These are phyloP conservation scores for Trichogramma dendrolimi DNA, from an alignment of 2,888 invertebrate genomes.

Conservation along the genomic window DNA sequence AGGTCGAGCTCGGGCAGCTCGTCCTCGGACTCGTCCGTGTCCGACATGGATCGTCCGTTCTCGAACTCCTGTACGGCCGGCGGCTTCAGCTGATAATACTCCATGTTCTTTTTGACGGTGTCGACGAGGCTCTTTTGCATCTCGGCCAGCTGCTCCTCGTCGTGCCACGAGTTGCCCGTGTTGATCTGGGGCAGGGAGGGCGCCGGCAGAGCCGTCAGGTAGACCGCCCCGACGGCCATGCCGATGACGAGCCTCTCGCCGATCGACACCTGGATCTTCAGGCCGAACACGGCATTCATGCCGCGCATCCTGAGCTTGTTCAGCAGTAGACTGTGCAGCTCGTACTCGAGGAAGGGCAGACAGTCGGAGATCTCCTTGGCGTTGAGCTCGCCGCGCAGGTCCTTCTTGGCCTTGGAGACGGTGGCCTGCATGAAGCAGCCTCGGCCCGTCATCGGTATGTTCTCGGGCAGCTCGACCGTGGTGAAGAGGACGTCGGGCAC, in stretches of 20 bases:
- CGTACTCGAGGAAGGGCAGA: slow-evolving; percentile 92
- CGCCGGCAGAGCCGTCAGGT: slow-evolving; percentile 72
- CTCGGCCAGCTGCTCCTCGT: slow-evolving; percentile 63
- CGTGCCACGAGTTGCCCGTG: slow-evolving; percentile 60
- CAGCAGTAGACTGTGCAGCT: slow-evolving; percentile 83
- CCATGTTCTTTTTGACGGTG: slow-evolving; percentile 68
- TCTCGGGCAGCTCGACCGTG: slow-evolving; percentile 80
- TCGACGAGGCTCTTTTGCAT: slow-evolving; percentile 68
- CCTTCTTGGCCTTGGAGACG: slow-evolving; percentile 73
- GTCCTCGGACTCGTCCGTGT: slow-evolving; percentile 66
- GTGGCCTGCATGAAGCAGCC: slow-evolving; percentile 69
- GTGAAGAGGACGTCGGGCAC: slow-evolving; percentile 89
- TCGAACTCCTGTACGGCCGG: slow-evolving; percentile 47
- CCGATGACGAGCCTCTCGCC: slow-evolving; percentile 86
- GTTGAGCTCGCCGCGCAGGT: slow-evolving; percentile 76
- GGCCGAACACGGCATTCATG: slow-evolving; percentile 89
- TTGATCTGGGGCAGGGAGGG: slow-evolving; percentile 70
- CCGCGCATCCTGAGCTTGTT: slow-evolving; percentile 90
- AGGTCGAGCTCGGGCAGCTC: slow-evolving; percentile 67
- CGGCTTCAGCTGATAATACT: slow-evolving; percentile 63
- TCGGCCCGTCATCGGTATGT: slow-evolving; percentile 68
- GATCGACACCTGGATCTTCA: slow-evolving; percentile 67
- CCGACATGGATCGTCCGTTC: slow-evolving; percentile 52
- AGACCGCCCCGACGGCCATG: slow-evolving; percentile 82
- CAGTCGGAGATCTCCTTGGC: slow-evolving; percentile 94